Base-by-base conservation (phyloP, 1,140 invertebrate species). In the Centruroides sculpturatus region DNA sequence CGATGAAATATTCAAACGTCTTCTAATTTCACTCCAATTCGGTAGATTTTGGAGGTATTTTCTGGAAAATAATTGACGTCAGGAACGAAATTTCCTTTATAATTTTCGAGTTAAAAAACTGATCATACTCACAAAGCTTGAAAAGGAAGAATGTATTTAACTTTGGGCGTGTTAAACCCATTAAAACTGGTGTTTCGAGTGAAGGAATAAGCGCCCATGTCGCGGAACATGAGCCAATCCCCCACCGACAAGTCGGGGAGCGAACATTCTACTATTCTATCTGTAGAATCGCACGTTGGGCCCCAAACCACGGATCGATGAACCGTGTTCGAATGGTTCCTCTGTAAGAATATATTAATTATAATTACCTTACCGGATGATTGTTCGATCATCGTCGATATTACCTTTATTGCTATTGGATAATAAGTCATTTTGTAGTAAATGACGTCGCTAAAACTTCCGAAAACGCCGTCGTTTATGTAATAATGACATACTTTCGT, bases 391-490 rank as follows among this genome's bases (percentile, higher is more conserved):
- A 23, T 23, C 23, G 23, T 23, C 8, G 41, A 41, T 41, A 41
- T 69, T 67, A 85, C 85, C 73, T 82, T 77, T 3, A 88, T 74
- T 23, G 83, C 81, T 56, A 80, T 71, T 5, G 87, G 82, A 49
- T 74, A 75, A 41, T 87, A 85, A 9, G 78, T 73, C 64, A 89
- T 86, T 75, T 98, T 92, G 76, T 98, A 93, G 70, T 92, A 97
- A 7, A 98, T 77, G 63, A 95, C 79, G 76, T 89, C 92, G 77
- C 98, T 98, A 78, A 99, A 98, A 41, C 92, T 95, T 23, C 94
- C 95, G 76, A 98, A 98, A 41, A 98, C 89, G 0, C 96, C 91
- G 76, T 98, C 95, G 74, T 98, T 98, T 66, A 98, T 85, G 77
- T 92, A 96, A 75, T 95, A 95, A 64, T 83, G 74, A 6, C 70